A percentile compares a stretch with the other conserved stretches of the same genome.
Conservation (phyloP, 92 coral and sea anemone genomes). For the Siderastrea siderea region DNA sequence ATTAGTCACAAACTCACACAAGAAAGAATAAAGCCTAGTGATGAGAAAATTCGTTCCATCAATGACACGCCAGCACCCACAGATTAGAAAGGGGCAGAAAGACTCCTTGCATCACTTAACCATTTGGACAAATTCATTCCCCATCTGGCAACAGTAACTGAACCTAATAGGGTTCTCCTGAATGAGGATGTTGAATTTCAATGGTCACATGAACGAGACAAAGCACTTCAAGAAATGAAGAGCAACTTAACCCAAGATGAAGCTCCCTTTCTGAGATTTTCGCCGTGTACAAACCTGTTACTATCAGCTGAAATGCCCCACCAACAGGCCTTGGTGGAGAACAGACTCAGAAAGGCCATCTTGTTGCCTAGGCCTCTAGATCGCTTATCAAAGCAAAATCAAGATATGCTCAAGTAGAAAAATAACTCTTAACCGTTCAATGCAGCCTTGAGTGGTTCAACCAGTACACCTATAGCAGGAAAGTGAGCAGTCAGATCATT, state of each 20-base stretch:
- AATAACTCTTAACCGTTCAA: no score
- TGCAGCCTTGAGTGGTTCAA: neutral
- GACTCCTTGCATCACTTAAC: neutral
- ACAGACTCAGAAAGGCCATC: neutral
- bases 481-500: conserved; percentile 5
- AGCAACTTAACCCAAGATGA: neutral
- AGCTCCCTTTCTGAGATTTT: neutral
- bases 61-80: neutral
- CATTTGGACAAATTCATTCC: neutral
- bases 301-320: neutral
- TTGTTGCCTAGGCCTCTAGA: neutral
- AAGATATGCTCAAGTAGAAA: neutral
- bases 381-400: neutral
- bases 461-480: conserved; percentile 13
- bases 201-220: no score
- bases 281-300: neutral
- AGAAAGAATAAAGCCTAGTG: neutral
- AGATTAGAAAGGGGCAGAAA: neutral
- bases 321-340: neutral
- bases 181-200: no score
- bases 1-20: neutral
- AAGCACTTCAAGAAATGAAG: neutral
- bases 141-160: neutral
- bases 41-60: neutral
- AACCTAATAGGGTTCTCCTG: no score